Evolutionary conservation across 1,140 invertebrate genomes (phyloP).

Genomic region (Psilanteris sp.): DNA sequence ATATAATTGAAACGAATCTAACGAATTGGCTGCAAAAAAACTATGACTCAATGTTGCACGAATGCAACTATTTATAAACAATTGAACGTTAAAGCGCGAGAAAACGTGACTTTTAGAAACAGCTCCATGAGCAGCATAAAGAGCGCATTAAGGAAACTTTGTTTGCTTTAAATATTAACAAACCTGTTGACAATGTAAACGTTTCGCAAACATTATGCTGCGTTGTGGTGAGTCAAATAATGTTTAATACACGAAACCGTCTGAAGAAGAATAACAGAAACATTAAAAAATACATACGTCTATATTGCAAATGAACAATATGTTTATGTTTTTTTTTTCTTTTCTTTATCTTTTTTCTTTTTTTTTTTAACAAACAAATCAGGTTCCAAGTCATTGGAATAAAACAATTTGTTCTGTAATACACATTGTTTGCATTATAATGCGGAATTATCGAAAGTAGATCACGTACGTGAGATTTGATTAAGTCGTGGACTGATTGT

Average conservation of each 20-base stretch:
- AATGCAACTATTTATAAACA: conserved; percentile 31
- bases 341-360: too few relatives aligned
- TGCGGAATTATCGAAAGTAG: conserved; percentile 29
- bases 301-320: conserved; percentile 2
- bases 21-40: neutral
- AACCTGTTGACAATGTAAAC: conserved; percentile 27
- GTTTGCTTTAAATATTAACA: conserved; percentile 36
- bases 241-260: neutral
- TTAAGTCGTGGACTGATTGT: conserved; percentile 32
- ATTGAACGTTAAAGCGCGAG: conserved; percentile 5
- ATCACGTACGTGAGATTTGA: conserved; percentile 54
- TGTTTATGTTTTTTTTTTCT: too few relatives aligned
- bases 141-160: conserved; percentile 14
- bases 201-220: conserved; percentile 17
- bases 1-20: too few relatives aligned
- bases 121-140: conserved; percentile 13
- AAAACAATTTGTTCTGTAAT: conserved; percentile 18
- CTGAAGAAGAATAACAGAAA: neutral
- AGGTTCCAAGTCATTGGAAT: neutral
- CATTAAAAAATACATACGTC: conserved; percentile 1
- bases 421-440: conserved; percentile 33
- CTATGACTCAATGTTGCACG: conserved; percentile 10
- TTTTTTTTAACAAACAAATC: conserved; percentile 14
- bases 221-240: neutral
- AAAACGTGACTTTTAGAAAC: conserved; percentile 50